phyloP scores from a whole-genome alignment of 2,797 vertebrate genomes.

The Arctocebus calabarensis region DNA sequence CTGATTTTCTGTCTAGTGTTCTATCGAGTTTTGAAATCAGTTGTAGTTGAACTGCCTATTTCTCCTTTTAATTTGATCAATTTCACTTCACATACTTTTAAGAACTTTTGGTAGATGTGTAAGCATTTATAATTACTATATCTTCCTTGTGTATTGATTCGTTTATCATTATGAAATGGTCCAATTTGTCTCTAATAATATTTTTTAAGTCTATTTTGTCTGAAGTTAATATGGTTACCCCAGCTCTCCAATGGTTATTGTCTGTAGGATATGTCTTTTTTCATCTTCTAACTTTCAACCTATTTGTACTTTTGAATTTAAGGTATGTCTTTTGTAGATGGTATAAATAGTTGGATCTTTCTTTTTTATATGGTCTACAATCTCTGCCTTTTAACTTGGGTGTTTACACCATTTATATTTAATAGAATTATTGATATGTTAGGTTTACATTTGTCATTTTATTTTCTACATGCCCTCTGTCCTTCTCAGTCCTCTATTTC shows the following conservation, averaged over 20 bases:
- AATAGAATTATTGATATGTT: background rate
- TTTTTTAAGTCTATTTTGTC: slow-evolving; percentile 40
- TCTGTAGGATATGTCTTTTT: background rate
- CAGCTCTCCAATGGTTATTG: background rate
- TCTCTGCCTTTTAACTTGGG: background rate
- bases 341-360: background rate
- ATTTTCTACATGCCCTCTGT: background rate
- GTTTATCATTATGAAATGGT: slow-evolving; percentile 6
- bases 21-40: background rate
- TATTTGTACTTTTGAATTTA: slow-evolving; percentile 15
- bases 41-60: slow-evolving; percentile 11
- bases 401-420: background rate
- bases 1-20: background rate
- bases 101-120: background rate
- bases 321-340: background rate
- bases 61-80: background rate
- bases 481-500: background rate
- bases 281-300: background rate
- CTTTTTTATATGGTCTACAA: background rate
- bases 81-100: slow-evolving; percentile 2
- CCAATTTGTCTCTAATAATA: slow-evolving; percentile 3
- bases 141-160: background rate
- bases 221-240: background rate
- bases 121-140: background rate
- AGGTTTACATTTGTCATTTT: background rate